Base-by-base conservation (phyloP, 2,888 invertebrate species). In the Melipona beecheii region DNA sequence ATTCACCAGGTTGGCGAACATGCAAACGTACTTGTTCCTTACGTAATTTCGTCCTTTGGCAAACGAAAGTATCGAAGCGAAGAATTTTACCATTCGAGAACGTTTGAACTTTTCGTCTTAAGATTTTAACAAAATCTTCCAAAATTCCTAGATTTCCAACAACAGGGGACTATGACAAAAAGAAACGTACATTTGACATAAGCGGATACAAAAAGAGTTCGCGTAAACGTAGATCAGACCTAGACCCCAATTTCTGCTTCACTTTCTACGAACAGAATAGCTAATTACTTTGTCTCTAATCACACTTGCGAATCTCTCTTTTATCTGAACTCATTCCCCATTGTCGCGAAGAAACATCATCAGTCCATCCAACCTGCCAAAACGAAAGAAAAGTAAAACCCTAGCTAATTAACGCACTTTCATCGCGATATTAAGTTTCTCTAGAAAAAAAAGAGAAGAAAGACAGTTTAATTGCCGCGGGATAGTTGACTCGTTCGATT, bases 371-470 rank as follows among this genome's bases (percentile, higher is more conserved):
- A 13, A 54, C 27, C 68, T 69, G 0, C n/a, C 72, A 17, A 72
- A 72, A 71, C 27, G 36, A 68, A 27, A 52, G 62, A 56, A 72
- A 72, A 62, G 72, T 62, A 64, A 77, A 64, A 71, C 49, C 19
- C 0, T 15, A 17, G 13, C n/a, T 68, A 81, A 83, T 72, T 66
- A 71, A 81, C 56, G 71, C 75, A 69, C 83, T 83, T 83, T 83
- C 81, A 81, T 83, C 83, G 76, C 82, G 82, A 83, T 81, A 72
- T 56, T 68, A 56, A 50, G 66, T 71, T 75, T 83, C 66, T 60
- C 74, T 65, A n/a, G 6, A 3, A 43, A 50, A 27, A 24, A 58
- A 31, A n/a, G n/a, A 19, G 62, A 56, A 56, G 24, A 50, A 31
- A 52, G 36, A 71, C 66, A 31, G 9, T 54, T 68, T 81, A 78